Evolutionary conservation across 2,888 invertebrate genomes (phyloP), one percentile per base, ranked within the genome.

Genomic region (Nebria brevicollis): DNA sequence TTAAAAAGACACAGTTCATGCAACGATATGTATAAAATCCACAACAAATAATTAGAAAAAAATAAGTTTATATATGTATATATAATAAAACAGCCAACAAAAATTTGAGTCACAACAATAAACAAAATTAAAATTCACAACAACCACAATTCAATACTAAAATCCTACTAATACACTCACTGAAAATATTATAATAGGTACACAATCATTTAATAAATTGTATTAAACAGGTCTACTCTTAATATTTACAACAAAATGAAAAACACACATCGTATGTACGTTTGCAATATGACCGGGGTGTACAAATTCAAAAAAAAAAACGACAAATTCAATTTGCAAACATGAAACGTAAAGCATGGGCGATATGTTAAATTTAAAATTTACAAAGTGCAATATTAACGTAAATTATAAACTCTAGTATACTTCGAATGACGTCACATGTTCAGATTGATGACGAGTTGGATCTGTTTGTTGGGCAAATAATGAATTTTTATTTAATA

Each of bases 21-120:
- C 70, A 74, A 75, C 79, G 79, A 79, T 79, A 79, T 79, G 79
- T 79, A 79, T 79, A 79, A 74, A 74, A 79, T 70, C 42, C 73
- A 75, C 79, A 70, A 70, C 20, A 79, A 74, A 34, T 34, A 2
- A 34, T 34, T 34, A 75, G 66, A 64, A 13, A 75, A 20, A n/a
- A 75, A 75, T 34, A 2, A 34, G 34, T 34, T 34, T 20, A 20
- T 20, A 20, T 20, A 20, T 20, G 1, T 34, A 34, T 34, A 34
- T 34, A 34, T 2, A 74, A 43, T 8, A 74, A 74, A 74, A 74
- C 74, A 74, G 34, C 20, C 13, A n/a, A 8, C 25, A 26, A 34
- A 72, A 72, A 72, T 66, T 66, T 25, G 66, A 66, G 25, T 34
- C 26, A 66, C 66, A 68, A 25, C 42, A 42, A 43, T 42, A 41